Percentiles rank a stretch among this genome's conserved stretches.
Conservation (phyloP, 2,113 vertebrate genomes). For the Amblyopsis rosae region DNA sequence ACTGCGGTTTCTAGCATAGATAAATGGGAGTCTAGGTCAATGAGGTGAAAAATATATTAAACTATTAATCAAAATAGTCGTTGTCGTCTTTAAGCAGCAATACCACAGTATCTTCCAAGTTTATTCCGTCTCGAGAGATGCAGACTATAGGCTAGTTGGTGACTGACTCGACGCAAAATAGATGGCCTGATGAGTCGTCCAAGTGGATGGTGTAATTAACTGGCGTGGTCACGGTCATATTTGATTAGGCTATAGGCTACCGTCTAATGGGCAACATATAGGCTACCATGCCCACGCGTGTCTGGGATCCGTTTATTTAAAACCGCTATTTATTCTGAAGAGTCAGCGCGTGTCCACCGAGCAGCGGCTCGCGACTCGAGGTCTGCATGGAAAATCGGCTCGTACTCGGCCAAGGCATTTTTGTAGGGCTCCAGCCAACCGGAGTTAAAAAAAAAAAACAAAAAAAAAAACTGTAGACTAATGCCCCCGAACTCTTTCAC, state of each 20-base stretch:
- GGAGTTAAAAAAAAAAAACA: constrained; percentile 22
- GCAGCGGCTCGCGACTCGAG: constrained; percentile 54
- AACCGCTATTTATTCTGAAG: constrained; percentile 57
- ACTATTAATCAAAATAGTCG: background rate
- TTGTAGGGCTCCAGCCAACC: background rate
- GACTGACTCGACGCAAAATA: constrained; percentile 12
- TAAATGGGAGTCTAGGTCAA: background rate
- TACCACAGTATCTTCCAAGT: constrained; percentile 18
- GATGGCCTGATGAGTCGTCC: too few relatives aligned
- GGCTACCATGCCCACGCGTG: too few relatives aligned
- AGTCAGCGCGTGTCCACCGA: constrained; percentile 64
- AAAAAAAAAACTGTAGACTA: constrained; percentile 11
- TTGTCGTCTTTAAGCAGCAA: background rate
- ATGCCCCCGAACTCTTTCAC: constrained; percentile 21
- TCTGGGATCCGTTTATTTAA: constrained; percentile 29
- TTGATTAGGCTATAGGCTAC: background rate
- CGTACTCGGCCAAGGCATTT: constrained; percentile 13
- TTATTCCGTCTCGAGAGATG: background rate
- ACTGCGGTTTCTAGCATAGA: background rate
- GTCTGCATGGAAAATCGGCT: constrained; percentile 47
- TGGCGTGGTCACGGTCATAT: background rate
- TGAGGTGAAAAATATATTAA: background rate
- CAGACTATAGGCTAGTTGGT: constrained; percentile 17
- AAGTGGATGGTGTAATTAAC: too few relatives aligned
- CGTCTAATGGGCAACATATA: background rate